A percentile compares a stretch with the other conserved stretches of the same genome.
Evolutionary conservation across 2,888 invertebrate genomes (phyloP).

Genomic region (Eristalis intricaria): DNA sequence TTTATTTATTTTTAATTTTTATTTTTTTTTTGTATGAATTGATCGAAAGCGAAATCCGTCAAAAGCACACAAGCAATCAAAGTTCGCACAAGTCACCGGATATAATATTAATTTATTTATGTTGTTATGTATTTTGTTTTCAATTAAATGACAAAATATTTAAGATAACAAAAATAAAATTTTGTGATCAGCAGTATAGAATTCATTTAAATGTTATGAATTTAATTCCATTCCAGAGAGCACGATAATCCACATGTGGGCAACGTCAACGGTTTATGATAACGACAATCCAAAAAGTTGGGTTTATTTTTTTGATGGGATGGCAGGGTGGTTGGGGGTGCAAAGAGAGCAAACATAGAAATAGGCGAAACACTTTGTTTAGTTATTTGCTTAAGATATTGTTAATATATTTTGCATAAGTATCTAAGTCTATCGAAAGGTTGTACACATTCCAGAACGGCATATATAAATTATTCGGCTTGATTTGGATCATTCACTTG

Average conservation of each 20-base stretch:
- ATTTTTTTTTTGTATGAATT: slow-evolving; percentile 33
- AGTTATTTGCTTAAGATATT: slow-evolving; percentile 48
- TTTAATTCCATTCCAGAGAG: background rate
- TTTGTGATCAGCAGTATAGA: slow-evolving; percentile 38
- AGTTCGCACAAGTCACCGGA: slow-evolving; percentile 60
- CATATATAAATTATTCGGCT: slow-evolving; percentile 3
- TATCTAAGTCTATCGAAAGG: slow-evolving; percentile 38
- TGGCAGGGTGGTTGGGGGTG: slow-evolving; percentile 49
- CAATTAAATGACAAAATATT: background rate
- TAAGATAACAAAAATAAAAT: slow-evolving; percentile 2
- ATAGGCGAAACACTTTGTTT: slow-evolving; percentile 61
- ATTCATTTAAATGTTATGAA: slow-evolving; percentile 4
- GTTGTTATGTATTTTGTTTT: slow-evolving; percentile 17
- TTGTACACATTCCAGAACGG: slow-evolving; percentile 54
- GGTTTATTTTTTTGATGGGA: slow-evolving; percentile 13
- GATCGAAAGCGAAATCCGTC: slow-evolving; percentile 42
- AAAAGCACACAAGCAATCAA: slow-evolving; percentile 50
- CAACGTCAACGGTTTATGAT: slow-evolving; percentile 11
- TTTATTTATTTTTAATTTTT: slow-evolving; percentile 45
- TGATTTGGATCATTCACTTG: slow-evolving; percentile 18
- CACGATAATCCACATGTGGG: slow-evolving; percentile 53
- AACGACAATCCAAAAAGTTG: slow-evolving; percentile 55
- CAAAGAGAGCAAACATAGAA: slow-evolving; percentile 49
- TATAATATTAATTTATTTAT: slow-evolving; percentile 9
- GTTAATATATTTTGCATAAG: slow-evolving; percentile 5